These are phyloP conservation scores for Brachynemurus nebulosus DNA, from an alignment of 2,888 invertebrate species.

Conservation along the genomic window DNA sequence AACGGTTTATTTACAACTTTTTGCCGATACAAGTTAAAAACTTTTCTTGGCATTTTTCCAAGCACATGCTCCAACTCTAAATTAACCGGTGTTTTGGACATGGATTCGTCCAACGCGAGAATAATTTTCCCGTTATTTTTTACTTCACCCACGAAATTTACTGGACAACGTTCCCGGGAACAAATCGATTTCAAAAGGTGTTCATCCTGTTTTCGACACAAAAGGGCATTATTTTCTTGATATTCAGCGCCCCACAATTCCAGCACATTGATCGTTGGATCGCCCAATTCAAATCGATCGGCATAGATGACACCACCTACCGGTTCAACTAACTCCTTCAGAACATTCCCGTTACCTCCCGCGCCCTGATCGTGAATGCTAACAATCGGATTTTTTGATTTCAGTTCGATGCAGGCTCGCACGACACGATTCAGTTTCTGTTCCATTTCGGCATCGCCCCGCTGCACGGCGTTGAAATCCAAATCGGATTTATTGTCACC, in stretches of 20 bases:
- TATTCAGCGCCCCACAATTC: conserved; percentile 99
- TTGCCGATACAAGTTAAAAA: conserved; percentile 34
- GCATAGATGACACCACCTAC: conserved; percentile 84
- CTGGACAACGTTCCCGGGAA: conserved; percentile 78
- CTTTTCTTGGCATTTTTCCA: conserved; percentile 74
- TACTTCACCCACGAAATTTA: conserved; percentile 85
- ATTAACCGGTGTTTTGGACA: conserved; percentile 61
- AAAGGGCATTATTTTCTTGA: conserved; percentile 86
- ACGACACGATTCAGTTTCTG: conserved; percentile 92
- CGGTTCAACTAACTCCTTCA: conserved; percentile 94
- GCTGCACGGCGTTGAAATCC: conserved; percentile 94
- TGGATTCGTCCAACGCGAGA: conserved; percentile 50
- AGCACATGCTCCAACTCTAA: conserved; percentile 78
- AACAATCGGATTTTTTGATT: conserved; percentile 69
- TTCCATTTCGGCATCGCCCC: conserved; percentile 98
- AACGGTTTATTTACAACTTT: conserved; percentile 23
- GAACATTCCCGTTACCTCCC: conserved; percentile 95
- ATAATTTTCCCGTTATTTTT: conserved; percentile 65
- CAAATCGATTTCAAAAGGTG: conserved; percentile 55
- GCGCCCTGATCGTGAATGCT: conserved; percentile 99
- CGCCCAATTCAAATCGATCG: conserved; percentile 77
- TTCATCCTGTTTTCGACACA: conserved; percentile 56
- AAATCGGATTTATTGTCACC: conserved; percentile 71
- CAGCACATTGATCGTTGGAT: conserved; percentile 82
- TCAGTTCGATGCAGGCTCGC: conserved; percentile 78